These are phyloP conservation scores for Psittacula derbiana DNA, from an alignment of 2,797 vertebrate genomes.

Conservation along the genomic window DNA sequence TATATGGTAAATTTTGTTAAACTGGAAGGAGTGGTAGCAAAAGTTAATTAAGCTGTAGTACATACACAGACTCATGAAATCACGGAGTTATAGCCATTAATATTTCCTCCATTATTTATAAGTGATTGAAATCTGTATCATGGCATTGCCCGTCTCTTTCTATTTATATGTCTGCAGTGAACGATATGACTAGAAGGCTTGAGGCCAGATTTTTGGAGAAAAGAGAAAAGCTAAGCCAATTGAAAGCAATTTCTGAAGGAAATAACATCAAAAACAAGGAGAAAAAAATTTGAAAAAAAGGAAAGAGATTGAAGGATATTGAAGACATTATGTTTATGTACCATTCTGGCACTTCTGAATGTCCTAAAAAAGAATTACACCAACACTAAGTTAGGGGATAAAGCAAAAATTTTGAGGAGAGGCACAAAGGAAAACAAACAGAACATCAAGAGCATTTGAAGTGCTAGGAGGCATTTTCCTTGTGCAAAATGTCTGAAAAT, in stretches of 20 bases:
- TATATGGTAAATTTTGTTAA: neutral
- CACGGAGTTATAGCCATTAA: neutral
- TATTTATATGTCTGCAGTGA: constrained; percentile 27
- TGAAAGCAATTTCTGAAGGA: constrained; percentile 65
- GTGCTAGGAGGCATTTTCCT: constrained; percentile 38
- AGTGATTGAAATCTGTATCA: constrained; percentile 22
- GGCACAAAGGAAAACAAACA: constrained; percentile 38
- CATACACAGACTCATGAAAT: neutral
- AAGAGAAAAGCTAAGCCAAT: constrained; percentile 53
- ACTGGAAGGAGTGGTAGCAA: neutral
- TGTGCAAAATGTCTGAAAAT: constrained; percentile 33
- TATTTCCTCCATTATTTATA: constrained; percentile 28
- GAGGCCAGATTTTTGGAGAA: constrained; percentile 55
- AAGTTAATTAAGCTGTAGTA: constrained; percentile 23
- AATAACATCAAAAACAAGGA: constrained; percentile 56
- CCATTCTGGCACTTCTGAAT: constrained; percentile 38
- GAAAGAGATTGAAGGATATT: constrained; percentile 31
- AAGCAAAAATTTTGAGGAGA: constrained; percentile 34
- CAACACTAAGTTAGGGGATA: constrained; percentile 7
- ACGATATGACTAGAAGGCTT: constrained; percentile 41
- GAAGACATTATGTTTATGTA: constrained; percentile 50
- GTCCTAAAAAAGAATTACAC: constrained; percentile 29
- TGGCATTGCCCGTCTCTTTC: neutral
- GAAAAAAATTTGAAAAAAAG: constrained; percentile 51
- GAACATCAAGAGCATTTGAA: constrained; percentile 43